These are phyloP conservation scores for Lytechinus variegatus DNA, from an alignment of 35 echinoderm and acorn worm species.

Conservation along the genomic window DNA sequence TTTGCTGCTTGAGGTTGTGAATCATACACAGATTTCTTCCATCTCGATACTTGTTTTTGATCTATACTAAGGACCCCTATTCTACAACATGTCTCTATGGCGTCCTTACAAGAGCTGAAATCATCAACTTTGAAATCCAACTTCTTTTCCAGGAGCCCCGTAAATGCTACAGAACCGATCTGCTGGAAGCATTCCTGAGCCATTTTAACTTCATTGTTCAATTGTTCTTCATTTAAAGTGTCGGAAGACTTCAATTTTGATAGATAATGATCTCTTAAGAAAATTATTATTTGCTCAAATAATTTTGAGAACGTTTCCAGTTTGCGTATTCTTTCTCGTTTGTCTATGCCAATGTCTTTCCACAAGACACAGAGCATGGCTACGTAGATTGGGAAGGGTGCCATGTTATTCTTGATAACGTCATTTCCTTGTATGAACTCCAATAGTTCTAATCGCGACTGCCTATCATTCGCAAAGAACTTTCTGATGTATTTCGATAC, in stretches of 20 bases:
- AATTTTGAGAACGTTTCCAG: not conserved
- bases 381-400: not conserved
- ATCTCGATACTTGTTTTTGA: too few relatives aligned
- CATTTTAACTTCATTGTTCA: not conserved
- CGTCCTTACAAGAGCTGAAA: not conserved
- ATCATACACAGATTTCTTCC: not conserved
- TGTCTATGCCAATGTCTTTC: not conserved
- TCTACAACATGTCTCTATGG: not conserved
- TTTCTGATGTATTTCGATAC: not conserved
- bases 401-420: not conserved
- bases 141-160: not conserved
- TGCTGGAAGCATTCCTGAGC: not conserved
- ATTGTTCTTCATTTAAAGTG: not conserved
- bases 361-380: not conserved
- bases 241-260: not conserved
- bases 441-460: not conserved
- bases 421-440: not conserved
- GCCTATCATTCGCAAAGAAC: not conserved
- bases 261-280: not conserved
- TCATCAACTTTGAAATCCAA: not conserved
- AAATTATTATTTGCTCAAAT: not conserved
- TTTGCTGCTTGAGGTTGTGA: not conserved
- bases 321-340: not conserved
- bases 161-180: not conserved
- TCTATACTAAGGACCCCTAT: not conserved